A percentile compares a stretch with the other conserved stretches of the same genome.
Evolutionary conservation across 1,140 invertebrate species (phyloP).

Genomic region (Globodera ellingtonae): DNA sequence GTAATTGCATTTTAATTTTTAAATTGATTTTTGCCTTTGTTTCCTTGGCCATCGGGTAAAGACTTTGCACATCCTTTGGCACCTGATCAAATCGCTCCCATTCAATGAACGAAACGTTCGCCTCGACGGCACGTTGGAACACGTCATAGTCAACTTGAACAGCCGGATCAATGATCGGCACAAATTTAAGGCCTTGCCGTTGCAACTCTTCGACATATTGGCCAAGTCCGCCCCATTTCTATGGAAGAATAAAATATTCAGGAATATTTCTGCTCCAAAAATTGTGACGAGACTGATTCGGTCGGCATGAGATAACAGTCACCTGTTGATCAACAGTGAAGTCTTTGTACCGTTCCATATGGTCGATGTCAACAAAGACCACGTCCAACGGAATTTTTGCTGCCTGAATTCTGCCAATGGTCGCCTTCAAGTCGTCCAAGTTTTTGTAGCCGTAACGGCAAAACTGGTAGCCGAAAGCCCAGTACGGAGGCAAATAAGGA

Average conservation of each 20-base stretch:
- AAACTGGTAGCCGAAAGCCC: conserved; percentile 66
- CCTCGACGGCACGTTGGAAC: conserved; percentile 44
- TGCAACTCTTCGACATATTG: conserved; percentile 44
- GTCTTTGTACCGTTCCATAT: conserved; percentile 82
- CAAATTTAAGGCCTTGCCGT: conserved; percentile 40
- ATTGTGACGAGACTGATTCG: background rate
- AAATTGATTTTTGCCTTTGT: conserved; percentile 18
- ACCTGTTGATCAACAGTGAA: conserved; percentile 72
- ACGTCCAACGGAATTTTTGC: conserved; percentile 66
- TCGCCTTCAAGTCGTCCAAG: conserved; percentile 72
- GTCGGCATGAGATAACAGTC: background rate
- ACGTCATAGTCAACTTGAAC: conserved; percentile 46
- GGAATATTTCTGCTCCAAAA: too few species aligned
- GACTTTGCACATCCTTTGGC: conserved; percentile 34
- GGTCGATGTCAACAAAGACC: conserved; percentile 73
- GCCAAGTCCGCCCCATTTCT: conserved; percentile 47
- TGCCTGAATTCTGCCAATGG: conserved; percentile 63
- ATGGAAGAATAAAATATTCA: background rate
- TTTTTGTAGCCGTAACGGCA: conserved; percentile 74
- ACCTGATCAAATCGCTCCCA: conserved; percentile 43
- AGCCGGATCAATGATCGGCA: conserved; percentile 51
- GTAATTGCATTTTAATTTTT: conserved; percentile 43
- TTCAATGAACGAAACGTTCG: conserved; percentile 45
- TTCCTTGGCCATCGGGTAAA: conserved; percentile 36
- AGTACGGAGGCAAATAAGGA: conserved; percentile 67